phyloP scores from a whole-genome alignment of 2,113 vertebrate species.

The Epinephelus lanceolatus region DNA sequence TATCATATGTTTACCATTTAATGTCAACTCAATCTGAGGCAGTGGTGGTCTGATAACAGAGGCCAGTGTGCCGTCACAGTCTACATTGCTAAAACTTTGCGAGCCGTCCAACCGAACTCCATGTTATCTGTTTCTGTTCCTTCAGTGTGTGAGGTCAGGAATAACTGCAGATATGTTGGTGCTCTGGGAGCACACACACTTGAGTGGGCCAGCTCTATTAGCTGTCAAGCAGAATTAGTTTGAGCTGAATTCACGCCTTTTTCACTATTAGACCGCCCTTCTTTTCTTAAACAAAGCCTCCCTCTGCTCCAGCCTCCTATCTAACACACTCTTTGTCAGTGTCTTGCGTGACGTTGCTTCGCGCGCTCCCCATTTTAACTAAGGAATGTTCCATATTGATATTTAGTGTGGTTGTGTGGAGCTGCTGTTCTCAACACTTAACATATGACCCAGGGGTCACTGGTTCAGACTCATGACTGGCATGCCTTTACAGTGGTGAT shows the following conservation, averaged over 20 bases:
- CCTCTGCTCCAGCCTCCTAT: constrained; percentile 19
- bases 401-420: constrained; percentile 61
- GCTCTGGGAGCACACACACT: background rate
- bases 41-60: background rate
- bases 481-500: constrained; percentile 53
- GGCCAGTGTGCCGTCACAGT: background rate
- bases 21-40: background rate
- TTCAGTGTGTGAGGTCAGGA: background rate
- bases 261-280: background rate
- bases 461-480: constrained; percentile 65
- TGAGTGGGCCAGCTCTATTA: constrained; percentile 22
- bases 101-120: background rate
- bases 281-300: constrained; percentile 28
- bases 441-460: constrained; percentile 68
- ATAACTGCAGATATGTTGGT: background rate
- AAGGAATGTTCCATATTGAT: constrained; percentile 64
- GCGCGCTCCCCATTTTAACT: constrained; percentile 34
- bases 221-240: constrained; percentile 30
- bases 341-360: constrained; percentile 36
- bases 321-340: constrained; percentile 31
- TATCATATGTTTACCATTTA: background rate
- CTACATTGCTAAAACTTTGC: background rate
- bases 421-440: constrained; percentile 66
- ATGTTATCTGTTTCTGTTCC: background rate
- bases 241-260: background rate